phyloP scores from a whole-genome alignment of 2,113 vertebrate species.

The Forbesichthys papilliferus region DNA sequence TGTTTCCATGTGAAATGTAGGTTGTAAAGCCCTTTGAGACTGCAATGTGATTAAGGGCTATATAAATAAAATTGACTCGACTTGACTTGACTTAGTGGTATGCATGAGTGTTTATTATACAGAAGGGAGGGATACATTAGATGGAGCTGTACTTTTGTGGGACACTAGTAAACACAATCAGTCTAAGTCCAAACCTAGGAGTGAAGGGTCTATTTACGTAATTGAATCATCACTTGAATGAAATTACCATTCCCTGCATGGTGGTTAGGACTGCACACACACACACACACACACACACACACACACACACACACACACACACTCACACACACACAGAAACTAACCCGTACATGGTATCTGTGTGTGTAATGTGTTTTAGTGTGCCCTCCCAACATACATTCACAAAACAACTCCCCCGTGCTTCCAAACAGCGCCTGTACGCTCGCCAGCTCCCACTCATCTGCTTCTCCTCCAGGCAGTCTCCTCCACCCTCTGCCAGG shows the following conservation, averaged over 20 bases:
- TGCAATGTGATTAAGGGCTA: too few relatives aligned
- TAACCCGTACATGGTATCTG: conserved; percentile 48
- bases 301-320: conserved; percentile 13
- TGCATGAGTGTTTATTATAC: too few relatives aligned
- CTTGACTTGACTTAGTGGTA: too few relatives aligned
- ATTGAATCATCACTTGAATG: conserved; percentile 63
- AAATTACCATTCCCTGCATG: conserved; percentile 56
- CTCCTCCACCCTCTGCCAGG: neutral
- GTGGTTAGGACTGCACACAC: conserved; percentile 45
- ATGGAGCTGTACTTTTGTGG: neutral
- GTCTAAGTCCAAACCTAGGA: conserved; percentile 51
- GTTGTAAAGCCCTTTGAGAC: too few relatives aligned
- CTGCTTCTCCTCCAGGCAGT: conserved; percentile 24
- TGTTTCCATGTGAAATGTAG: too few relatives aligned
- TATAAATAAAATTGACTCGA: too few relatives aligned
- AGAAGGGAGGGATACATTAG: too few relatives aligned
- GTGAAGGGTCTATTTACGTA: conserved; percentile 54
- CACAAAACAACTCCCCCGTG: conserved; percentile 66
- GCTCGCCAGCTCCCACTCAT: conserved; percentile 6
- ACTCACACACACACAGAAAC: conserved; percentile 11
- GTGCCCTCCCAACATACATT: conserved; percentile 73
- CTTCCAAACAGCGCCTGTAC: conserved; percentile 40
- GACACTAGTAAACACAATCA: conserved; percentile 44
- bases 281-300: neutral
- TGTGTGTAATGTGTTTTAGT: conserved; percentile 67